phyloP scores from a whole-genome alignment of 2,888 invertebrate species.

The Troilus luridus region DNA sequence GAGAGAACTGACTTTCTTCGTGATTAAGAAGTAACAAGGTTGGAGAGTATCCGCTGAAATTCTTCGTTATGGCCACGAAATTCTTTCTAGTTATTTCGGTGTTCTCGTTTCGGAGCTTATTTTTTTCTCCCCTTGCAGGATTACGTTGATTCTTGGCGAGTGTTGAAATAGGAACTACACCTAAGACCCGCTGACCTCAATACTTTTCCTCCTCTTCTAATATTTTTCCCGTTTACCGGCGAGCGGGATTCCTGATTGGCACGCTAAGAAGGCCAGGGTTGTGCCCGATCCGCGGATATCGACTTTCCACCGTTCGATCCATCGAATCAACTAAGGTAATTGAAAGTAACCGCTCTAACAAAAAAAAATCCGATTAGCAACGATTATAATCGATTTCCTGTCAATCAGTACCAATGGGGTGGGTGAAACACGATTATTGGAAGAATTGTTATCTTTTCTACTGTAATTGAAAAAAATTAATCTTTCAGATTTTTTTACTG shows the following conservation, averaged over 20 bases:
- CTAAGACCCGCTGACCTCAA: neutral
- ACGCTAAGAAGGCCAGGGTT: neutral
- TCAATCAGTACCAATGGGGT: neutral
- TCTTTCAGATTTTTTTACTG: neutral
- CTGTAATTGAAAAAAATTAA: neutral
- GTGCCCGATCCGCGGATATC: neutral
- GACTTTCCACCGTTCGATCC: neutral
- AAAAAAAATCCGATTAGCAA: neutral
- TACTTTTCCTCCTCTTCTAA: neutral
- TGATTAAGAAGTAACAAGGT: neutral
- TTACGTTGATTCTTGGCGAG: neutral
- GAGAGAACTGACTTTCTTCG: neutral
- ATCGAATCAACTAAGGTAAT: constrained; percentile 14
- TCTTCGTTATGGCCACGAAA: neutral
- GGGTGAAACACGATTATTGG: neutral
- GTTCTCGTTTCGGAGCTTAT: neutral
- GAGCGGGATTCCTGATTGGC: neutral
- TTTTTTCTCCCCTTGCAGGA: neutral
- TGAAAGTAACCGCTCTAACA: constrained; percentile 5
- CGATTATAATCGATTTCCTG: neutral
- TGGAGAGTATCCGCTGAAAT: neutral
- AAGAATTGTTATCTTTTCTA: neutral
- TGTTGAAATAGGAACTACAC: neutral
- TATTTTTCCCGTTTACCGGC: neutral
- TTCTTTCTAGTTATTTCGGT: neutral